Percentiles rank a stretch among this genome's conserved stretches.
Conservation (phyloP, 2,797 vertebrate genomes). For the Poecilia picta region DNA sequence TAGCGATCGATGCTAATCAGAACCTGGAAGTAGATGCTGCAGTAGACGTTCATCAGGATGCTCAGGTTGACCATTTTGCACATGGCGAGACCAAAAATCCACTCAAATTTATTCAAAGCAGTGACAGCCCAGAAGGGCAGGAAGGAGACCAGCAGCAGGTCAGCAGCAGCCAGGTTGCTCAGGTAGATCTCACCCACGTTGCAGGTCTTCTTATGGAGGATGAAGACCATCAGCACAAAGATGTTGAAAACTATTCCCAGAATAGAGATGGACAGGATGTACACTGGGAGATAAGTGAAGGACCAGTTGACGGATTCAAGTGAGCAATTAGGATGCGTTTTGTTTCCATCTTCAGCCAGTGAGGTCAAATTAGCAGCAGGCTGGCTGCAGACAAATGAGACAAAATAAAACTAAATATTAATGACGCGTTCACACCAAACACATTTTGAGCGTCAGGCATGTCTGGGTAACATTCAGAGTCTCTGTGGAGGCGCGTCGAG, state of each 20-base stretch:
- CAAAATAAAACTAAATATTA: not conserved
- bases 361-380: not conserved
- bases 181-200: constrained; percentile 84
- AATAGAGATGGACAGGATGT: constrained; percentile 65
- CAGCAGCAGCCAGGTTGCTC: constrained; percentile 83
- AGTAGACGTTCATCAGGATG: constrained; percentile 74
- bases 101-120: constrained; percentile 65
- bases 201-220: constrained; percentile 75
- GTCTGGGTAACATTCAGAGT: too few relatives aligned
- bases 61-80: constrained; percentile 60
- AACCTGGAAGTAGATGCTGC: constrained; percentile 85
- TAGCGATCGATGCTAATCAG: constrained; percentile 35
- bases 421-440: too few relatives aligned
- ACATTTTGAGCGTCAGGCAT: too few relatives aligned
- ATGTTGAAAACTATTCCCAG: constrained; percentile 82
- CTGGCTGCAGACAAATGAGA: constrained; percentile 36
- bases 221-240: constrained; percentile 78
- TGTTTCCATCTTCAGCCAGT: not conserved
- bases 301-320: constrained; percentile 20
- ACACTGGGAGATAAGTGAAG: constrained; percentile 54
- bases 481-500: too few relatives aligned
- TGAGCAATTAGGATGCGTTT: constrained; percentile 57
- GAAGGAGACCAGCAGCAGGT: constrained; percentile 79
- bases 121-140: constrained; percentile 85
- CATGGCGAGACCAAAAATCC: constrained; percentile 75